Evolutionary conservation across 2,888 invertebrate species (phyloP).

Genomic region (Sturmia bella): DNA sequence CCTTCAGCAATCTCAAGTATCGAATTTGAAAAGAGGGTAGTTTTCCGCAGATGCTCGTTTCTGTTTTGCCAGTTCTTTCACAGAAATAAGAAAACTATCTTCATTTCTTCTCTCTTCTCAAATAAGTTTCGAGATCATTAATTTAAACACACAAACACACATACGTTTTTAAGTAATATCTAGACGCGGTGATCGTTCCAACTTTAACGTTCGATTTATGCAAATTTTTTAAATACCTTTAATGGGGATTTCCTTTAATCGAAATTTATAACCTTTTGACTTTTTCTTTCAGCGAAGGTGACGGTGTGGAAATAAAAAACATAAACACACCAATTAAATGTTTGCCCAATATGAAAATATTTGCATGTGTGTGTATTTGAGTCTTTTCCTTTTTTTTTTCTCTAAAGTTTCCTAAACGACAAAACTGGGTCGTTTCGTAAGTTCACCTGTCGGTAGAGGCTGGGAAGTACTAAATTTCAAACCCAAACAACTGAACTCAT

Average conservation of each 20-base stretch:
- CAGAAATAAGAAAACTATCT: conserved; percentile 6
- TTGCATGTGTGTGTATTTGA: no score
- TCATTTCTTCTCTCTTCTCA: conserved; percentile 35
- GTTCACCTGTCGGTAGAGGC: no score
- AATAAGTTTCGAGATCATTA: conserved; percentile 45
- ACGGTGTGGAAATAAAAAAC: conserved; percentile 40
- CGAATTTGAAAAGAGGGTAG: conserved; percentile 47
- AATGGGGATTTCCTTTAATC: conserved; percentile 42
- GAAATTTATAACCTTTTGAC: conserved; percentile 58
- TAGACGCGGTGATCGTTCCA: conserved; percentile 14
- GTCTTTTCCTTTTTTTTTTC: no score
- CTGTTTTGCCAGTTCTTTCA: background rate
- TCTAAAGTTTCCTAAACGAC: no score
- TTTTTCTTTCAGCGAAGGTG: conserved; percentile 44
- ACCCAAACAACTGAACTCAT: no score
- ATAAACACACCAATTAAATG: conserved; percentile 11
- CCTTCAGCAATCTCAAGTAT: background rate
- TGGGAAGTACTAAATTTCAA: no score
- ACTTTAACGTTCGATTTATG: conserved; percentile 50
- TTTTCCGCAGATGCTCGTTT: conserved; percentile 58
- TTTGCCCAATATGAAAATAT: conserved; percentile 2
- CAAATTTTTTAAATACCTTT: conserved; percentile 43
- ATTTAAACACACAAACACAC: no score
- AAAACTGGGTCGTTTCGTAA: no score
- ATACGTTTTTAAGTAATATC: conserved; percentile 37